Evolutionary conservation across 1,140 invertebrate genomes (phyloP).

Genomic region (Dufourea novaeangliae): DNA sequence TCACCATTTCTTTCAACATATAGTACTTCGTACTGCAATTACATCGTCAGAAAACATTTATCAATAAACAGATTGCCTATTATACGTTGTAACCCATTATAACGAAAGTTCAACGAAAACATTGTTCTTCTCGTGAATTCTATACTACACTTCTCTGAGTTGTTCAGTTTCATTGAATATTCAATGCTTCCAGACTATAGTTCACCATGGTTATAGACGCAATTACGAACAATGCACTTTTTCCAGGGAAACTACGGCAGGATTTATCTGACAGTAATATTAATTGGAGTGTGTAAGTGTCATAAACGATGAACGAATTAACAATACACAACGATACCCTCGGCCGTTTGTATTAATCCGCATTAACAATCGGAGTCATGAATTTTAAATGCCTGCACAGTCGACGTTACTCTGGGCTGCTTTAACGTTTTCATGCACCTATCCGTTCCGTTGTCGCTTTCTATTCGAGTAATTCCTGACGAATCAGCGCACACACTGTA

Average conservation of each 20-base stretch:
- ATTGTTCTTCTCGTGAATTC: not conserved
- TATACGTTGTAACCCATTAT: constrained; percentile 15
- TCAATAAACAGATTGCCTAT: constrained; percentile 10
- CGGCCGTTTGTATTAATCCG: constrained; percentile 20
- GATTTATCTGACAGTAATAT: constrained; percentile 14
- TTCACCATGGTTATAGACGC: not conserved
- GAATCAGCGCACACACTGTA: not conserved
- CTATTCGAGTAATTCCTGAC: constrained; percentile 42
- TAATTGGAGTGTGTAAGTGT: constrained; percentile 16
- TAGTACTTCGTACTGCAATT: too few species aligned
- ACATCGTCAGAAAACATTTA: too few species aligned
- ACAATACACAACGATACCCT: not conserved
- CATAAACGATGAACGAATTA: constrained; percentile 31
- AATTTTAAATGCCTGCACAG: constrained; percentile 30
- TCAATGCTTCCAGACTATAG: not conserved
- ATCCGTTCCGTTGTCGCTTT: constrained; percentile 45
- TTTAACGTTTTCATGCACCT: constrained; percentile 39
- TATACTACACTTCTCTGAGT: not conserved
- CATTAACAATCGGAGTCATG: constrained; percentile 19
- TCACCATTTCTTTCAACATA: too few species aligned
- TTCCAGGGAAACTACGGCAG: not conserved
- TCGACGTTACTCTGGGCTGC: not conserved
- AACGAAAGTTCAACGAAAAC: too few species aligned
- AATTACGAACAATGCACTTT: not conserved
- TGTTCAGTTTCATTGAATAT: not conserved